A percentile compares a stretch with the other conserved stretches of the same genome.
Conservation (phyloP, 2,888 invertebrate genomes). For the Cistogaster globosa region DNA sequence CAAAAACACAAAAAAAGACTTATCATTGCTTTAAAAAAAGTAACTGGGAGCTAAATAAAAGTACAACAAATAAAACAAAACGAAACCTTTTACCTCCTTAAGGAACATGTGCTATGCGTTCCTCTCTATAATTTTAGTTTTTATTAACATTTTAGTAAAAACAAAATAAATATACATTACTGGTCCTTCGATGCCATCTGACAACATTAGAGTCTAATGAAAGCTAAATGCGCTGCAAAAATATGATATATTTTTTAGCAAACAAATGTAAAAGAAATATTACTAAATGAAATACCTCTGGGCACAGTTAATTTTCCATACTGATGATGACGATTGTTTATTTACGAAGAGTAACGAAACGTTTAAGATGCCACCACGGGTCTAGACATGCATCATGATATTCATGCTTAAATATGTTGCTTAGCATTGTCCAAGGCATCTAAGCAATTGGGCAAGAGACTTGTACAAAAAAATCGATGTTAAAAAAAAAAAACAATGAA, state of each 20-base stretch:
- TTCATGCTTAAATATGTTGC: slow-evolving; percentile 13
- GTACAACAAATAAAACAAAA: not conserved
- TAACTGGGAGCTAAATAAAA: not conserved
- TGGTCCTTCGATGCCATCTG: slow-evolving; percentile 35
- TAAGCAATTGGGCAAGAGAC: slow-evolving; percentile 44
- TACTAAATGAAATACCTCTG: slow-evolving; percentile 57
- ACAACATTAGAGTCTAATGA: slow-evolving; percentile 68
- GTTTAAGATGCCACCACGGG: slow-evolving; percentile 25
- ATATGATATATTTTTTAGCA: not conserved
- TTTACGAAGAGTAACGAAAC: slow-evolving; percentile 56
- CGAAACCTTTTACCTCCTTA: slow-evolving; percentile 28
- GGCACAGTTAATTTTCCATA: slow-evolving; percentile 65
- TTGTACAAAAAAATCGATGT: not conserved
- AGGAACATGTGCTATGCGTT: slow-evolving; percentile 41
- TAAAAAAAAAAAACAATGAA: slow-evolving; percentile 16
- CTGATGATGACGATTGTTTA: slow-evolving; percentile 59
- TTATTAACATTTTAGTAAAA: slow-evolving; percentile 35
- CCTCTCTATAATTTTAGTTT: slow-evolving; percentile 2
- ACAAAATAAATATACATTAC: not conserved
- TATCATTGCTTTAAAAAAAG: slow-evolving; percentile 5
- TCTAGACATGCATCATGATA: slow-evolving; percentile 7
- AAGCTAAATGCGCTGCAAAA: slow-evolving; percentile 53
- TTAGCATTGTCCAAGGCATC: slow-evolving; percentile 26
- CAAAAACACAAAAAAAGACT: not conserved
- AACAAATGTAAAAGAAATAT: slow-evolving; percentile 45